phyloP scores from a whole-genome alignment of 2,797 vertebrate species.

The Muscicapa striata region DNA sequence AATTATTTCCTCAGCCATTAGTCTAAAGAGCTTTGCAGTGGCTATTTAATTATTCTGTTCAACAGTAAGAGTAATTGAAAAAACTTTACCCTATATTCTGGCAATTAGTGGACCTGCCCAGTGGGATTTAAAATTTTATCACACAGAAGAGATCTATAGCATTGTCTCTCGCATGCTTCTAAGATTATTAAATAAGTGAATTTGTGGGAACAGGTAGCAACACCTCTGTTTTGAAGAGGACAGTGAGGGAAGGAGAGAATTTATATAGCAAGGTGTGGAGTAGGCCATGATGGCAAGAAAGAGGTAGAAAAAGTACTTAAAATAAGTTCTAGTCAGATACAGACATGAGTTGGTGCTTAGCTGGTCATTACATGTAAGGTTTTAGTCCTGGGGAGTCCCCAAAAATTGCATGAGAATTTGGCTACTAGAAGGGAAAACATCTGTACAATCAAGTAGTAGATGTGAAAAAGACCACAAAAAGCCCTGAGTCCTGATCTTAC shows the following conservation, averaged over 20 bases:
- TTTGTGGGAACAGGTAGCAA: background rate
- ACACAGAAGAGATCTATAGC: background rate
- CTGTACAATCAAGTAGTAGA: background rate
- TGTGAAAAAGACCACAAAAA: background rate
- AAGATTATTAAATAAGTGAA: background rate
- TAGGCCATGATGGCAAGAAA: background rate
- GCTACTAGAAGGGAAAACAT: background rate
- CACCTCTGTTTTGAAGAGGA: background rate
- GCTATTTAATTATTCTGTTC: conserved; percentile 32
- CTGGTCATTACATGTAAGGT: background rate
- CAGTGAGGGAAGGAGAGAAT: background rate
- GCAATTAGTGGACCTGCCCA: background rate
- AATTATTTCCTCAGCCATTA: background rate
- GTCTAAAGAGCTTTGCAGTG: background rate
- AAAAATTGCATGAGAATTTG: background rate
- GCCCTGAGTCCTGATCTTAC: background rate
- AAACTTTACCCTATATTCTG: background rate
- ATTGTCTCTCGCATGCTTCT: background rate
- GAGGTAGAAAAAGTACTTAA: background rate
- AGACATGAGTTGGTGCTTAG: background rate
- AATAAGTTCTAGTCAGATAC: background rate
- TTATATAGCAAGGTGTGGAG: background rate
- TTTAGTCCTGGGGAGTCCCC: background rate
- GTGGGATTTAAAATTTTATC: background rate
- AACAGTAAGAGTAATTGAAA: conserved; percentile 13